A percentile compares a stretch with the other conserved stretches of the same genome.
These are phyloP conservation scores for Ochlodes sylvanus DNA, from an alignment of 2,888 invertebrate genomes.

Conservation along the genomic window DNA sequence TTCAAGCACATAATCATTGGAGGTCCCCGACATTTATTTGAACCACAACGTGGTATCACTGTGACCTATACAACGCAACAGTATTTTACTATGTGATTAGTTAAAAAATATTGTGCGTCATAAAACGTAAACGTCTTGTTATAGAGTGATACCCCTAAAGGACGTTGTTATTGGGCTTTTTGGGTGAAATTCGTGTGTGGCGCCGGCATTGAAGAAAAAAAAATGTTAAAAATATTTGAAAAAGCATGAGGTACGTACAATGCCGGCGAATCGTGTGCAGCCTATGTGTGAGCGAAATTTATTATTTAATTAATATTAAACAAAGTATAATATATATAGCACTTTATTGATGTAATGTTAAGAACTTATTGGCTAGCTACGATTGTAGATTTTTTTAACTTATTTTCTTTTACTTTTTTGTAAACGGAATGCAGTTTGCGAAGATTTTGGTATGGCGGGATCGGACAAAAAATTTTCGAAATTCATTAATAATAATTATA, in stretches of 20 bases:
- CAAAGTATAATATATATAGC: constrained; percentile 58
- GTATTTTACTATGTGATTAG: too few relatives aligned
- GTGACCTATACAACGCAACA: too few relatives aligned
- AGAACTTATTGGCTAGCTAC: constrained; percentile 58
- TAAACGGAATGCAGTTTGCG: constrained; percentile 29
- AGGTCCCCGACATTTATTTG: too few relatives aligned
- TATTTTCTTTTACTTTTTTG: constrained; percentile 47
- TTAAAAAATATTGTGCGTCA: background rate
- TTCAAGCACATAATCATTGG: too few relatives aligned
- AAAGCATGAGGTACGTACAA: background rate
- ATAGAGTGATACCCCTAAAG: background rate
- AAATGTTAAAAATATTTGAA: background rate
- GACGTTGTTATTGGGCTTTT: constrained; percentile 12
- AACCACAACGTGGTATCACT: too few relatives aligned
- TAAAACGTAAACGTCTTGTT: background rate
- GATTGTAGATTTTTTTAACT: constrained; percentile 54
- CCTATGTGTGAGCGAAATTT: constrained; percentile 30
- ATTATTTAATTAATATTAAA: constrained; percentile 44
- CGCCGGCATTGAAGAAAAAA: background rate
- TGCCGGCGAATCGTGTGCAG: constrained; percentile 21
- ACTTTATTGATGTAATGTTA: constrained; percentile 55
- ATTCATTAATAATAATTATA: constrained; percentile 47
- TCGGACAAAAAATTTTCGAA: constrained; percentile 27
- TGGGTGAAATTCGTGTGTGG: constrained; percentile 12
- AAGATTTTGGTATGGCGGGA: constrained; percentile 26